A percentile compares a stretch with the other conserved stretches of the same genome.
These are phyloP conservation scores for Meloidogyne floridensis DNA, from an alignment of 1,140 invertebrate species.

Conservation along the genomic window DNA sequence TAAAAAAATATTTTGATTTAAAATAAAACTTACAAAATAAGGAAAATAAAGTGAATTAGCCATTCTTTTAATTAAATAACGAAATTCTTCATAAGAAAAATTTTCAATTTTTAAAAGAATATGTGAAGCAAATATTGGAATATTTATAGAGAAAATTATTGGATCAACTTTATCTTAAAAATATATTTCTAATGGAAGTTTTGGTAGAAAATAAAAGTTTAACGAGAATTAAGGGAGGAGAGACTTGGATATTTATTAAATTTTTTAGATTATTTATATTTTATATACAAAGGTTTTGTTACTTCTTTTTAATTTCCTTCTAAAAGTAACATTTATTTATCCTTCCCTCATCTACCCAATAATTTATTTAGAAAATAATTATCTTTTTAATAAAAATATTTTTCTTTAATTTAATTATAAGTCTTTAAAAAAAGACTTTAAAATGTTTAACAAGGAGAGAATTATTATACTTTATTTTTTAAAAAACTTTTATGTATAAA, in stretches of 20 bases:
- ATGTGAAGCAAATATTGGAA: constrained; percentile 30
- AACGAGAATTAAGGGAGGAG: too few relatives aligned
- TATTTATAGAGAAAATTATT: constrained; percentile 31
- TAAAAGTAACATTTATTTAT: constrained; percentile 1
- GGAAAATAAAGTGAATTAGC: constrained; percentile 28
- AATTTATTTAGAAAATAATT: too few relatives aligned
- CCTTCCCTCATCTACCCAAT: background rate
- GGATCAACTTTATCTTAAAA: constrained; percentile 21
- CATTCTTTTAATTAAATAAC: constrained; percentile 29
- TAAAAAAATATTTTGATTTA: background rate
- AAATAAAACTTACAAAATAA: constrained; percentile 15
- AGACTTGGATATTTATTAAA: too few relatives aligned
- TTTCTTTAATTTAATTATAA: too few relatives aligned
- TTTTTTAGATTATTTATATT: too few relatives aligned
- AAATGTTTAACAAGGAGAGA: background rate
- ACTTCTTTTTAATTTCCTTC: background rate
- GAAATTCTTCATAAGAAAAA: constrained; percentile 29
- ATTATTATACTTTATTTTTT: background rate
- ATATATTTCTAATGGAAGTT: too few relatives aligned
- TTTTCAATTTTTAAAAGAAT: constrained; percentile 22
- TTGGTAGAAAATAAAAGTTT: too few relatives aligned
- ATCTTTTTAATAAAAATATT: too few relatives aligned
- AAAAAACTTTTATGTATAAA: background rate
- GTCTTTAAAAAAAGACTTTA: too few relatives aligned
- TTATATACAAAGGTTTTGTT: too few relatives aligned